Percentiles rank a stretch among this genome's conserved stretches.
Conservation (phyloP, 2,888 invertebrate species). For the Drosophila gaucha region DNA sequence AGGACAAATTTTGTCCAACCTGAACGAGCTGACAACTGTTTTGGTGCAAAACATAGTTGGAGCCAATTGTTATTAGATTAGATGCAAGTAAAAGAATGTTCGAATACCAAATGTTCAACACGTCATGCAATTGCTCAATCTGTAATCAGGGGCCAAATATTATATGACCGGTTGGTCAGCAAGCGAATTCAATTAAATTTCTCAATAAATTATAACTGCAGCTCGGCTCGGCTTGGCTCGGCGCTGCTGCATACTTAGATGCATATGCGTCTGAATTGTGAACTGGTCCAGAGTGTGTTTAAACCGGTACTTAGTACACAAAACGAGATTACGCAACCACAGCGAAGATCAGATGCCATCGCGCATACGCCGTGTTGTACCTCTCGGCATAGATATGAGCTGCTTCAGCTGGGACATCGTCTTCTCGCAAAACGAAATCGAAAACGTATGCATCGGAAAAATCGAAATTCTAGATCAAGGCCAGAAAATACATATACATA, state of each 20-base stretch:
- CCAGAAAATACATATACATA: constrained; percentile 49
- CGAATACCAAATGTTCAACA: constrained; percentile 10
- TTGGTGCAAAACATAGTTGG: not conserved
- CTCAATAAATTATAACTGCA: constrained; percentile 74
- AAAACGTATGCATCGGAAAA: constrained; percentile 74
- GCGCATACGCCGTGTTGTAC: constrained; percentile 54
- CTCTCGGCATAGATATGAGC: constrained; percentile 5
- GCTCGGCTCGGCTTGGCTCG: constrained; percentile 4
- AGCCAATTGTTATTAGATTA: constrained; percentile 6
- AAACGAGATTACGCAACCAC: constrained; percentile 61
- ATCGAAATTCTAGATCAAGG: constrained; percentile 81
- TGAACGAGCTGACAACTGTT: not conserved
- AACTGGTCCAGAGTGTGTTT: constrained; percentile 51
- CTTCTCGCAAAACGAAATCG: constrained; percentile 42
- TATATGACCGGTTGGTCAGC: constrained; percentile 34
- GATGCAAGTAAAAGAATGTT: not conserved
- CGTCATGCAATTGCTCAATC: constrained; percentile 57
- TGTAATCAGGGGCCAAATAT: constrained; percentile 50
- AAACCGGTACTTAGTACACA: constrained; percentile 74
- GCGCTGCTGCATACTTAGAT: constrained; percentile 51
- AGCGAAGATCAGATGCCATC: constrained; percentile 50
- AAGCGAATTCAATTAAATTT: constrained; percentile 77
- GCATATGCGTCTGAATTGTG: constrained; percentile 51
- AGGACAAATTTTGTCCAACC: not conserved
- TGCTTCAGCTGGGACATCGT: constrained; percentile 35